Evolutionary conservation across 2,888 invertebrate genomes (phyloP).

Genomic region (Hirtodrosophila confusa): DNA sequence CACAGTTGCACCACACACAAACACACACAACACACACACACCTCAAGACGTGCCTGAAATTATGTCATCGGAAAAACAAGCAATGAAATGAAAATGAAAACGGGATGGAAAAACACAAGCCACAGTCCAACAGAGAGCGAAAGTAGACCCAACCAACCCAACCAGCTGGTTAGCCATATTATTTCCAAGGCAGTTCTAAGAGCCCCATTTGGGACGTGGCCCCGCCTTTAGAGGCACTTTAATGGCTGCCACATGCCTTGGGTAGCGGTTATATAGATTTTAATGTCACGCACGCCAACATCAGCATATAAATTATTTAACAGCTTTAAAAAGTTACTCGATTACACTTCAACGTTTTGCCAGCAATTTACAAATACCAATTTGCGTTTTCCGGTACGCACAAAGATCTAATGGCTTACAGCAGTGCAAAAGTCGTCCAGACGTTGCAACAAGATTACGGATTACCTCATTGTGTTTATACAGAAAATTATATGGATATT

Average conservation of each 20-base stretch:
- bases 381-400: constrained; percentile 62
- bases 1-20: constrained; percentile 37
- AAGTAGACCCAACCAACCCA: constrained; percentile 40
- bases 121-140: constrained; percentile 47
- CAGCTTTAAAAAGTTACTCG: not conserved
- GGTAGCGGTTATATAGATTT: constrained; percentile 20
- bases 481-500: constrained; percentile 34
- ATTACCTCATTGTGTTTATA: constrained; percentile 55
- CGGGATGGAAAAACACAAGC: constrained; percentile 36
- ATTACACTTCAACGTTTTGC: constrained; percentile 25
- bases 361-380: constrained; percentile 36
- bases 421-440: constrained; percentile 33
- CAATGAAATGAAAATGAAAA: constrained; percentile 57
- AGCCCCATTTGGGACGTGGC: not conserved
- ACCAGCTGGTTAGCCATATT: constrained; percentile 2
- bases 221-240: constrained; percentile 27
- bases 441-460: constrained; percentile 40
- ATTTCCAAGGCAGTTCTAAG: constrained; percentile 49
- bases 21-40: constrained; percentile 25
- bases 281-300: constrained; percentile 56
- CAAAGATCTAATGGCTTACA: constrained; percentile 5
- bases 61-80: constrained; percentile 78
- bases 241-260: constrained; percentile 59
- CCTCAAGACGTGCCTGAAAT: constrained; percentile 57
- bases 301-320: constrained; percentile 41